Conservation (phyloP, 2,797 vertebrate genomes). For the Tarsius wallacei region DNA sequence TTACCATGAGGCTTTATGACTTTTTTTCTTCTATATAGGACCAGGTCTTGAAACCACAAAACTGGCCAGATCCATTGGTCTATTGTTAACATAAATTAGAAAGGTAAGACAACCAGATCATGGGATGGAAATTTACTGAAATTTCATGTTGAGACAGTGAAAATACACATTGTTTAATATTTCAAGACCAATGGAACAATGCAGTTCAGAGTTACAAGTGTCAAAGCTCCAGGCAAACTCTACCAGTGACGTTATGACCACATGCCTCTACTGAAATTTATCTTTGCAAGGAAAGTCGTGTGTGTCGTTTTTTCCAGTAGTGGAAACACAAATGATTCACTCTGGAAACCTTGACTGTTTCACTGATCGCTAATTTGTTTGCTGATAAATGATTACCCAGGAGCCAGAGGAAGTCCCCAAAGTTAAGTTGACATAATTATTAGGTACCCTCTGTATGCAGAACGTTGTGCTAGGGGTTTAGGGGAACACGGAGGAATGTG, state of each 20-base stretch:
- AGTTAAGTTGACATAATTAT: not conserved
- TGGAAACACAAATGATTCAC: conserved; percentile 69
- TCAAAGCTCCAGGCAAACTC: not conserved
- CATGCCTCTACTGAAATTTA: conserved; percentile 43
- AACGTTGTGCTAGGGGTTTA: not conserved
- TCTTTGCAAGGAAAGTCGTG: conserved; percentile 8
- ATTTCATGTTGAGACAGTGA: not conserved
- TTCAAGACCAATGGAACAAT: conserved; percentile 28
- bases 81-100: conserved; percentile 49
- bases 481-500: not conserved
- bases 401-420: conserved; percentile 1
- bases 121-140: conserved; percentile 16
- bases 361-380: conserved; percentile 56
- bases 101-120: conserved; percentile 14
- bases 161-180: conserved; percentile 51
- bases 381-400: conserved; percentile 62
- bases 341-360: conserved; percentile 25
- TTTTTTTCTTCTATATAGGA: not conserved
- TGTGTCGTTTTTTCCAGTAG: conserved; percentile 51
- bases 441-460: not conserved
- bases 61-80: not conserved
- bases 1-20: too few relatives aligned
- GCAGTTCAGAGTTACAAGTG: conserved; percentile 30
- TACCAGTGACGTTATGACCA: not conserved
- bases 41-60: conserved; percentile 50